phyloP scores from a whole-genome alignment of 2,113 vertebrate species.

The Brienomyrus brachyistius region DNA sequence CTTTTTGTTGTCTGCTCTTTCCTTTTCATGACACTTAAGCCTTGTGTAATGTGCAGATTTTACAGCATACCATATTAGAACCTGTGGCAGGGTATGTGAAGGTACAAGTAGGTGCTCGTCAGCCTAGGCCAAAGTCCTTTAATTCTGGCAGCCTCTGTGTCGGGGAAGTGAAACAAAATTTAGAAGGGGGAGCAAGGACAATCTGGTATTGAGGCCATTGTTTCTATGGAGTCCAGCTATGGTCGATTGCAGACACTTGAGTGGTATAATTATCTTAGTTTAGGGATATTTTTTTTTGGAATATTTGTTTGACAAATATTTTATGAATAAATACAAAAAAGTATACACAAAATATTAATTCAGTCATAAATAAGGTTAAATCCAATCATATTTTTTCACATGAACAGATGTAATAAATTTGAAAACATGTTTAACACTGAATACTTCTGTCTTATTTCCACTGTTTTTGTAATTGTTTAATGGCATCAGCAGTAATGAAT shows the following conservation, averaged over 20 bases:
- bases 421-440: background rate
- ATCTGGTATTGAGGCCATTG: background rate
- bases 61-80: background rate
- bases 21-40: background rate
- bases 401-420: background rate
- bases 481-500: constrained; percentile 59
- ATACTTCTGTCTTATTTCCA: constrained; percentile 34
- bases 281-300: background rate
- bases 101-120: background rate
- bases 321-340: background rate
- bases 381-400: background rate
- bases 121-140: background rate
- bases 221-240: background rate
- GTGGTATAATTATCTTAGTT: background rate
- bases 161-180: background rate
- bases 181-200: background rate
- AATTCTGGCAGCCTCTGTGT: background rate
- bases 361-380: background rate
- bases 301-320: background rate
- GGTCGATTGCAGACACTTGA: background rate
- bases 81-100: background rate
- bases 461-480: constrained; percentile 56
- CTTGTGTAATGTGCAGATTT: background rate
- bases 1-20: background rate
- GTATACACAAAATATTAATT: background rate